Percentiles rank a stretch among this genome's conserved stretches.
Conservation (phyloP, 1,140 invertebrate species). For the Nasonia longicornis region DNA sequence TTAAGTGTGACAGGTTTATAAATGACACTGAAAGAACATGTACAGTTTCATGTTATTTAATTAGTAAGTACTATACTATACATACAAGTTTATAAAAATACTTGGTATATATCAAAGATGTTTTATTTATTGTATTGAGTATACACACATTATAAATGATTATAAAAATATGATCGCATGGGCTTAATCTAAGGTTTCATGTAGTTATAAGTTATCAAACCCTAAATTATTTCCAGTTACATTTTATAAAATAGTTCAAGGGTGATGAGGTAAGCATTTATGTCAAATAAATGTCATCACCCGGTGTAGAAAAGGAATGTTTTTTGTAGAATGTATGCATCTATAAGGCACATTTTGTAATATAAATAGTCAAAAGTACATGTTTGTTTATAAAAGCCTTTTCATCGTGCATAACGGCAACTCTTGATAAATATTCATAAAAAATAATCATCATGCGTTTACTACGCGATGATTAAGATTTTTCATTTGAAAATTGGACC, state of each 20-base stretch:
- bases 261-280: neutral
- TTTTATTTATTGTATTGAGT: conserved; percentile 19
- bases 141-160: conserved; percentile 17
- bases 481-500: neutral
- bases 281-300: neutral
- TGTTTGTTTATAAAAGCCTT: neutral
- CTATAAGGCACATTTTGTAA: neutral
- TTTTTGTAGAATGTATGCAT: neutral
- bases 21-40: conserved; percentile 9
- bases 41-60: conserved; percentile 37
- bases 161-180: conserved; percentile 41
- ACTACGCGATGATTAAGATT: no score
- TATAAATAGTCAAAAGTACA: neutral
- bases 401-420: neutral
- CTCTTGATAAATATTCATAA: neutral
- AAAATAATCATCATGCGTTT: neutral
- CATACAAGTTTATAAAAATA: conserved; percentile 41
- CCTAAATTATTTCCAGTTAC: neutral
- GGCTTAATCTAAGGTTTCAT: conserved; percentile 14
- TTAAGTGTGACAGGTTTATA: neutral
- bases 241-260: neutral
- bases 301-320: conserved; percentile 18
- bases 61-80: conserved; percentile 35
- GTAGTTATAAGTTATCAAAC: conserved; percentile 19
- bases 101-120: conserved; percentile 26